A percentile compares a stretch with the other conserved stretches of the same genome.
phyloP scores from a whole-genome alignment of 2,113 vertebrate genomes.

The Meles meles region DNA sequence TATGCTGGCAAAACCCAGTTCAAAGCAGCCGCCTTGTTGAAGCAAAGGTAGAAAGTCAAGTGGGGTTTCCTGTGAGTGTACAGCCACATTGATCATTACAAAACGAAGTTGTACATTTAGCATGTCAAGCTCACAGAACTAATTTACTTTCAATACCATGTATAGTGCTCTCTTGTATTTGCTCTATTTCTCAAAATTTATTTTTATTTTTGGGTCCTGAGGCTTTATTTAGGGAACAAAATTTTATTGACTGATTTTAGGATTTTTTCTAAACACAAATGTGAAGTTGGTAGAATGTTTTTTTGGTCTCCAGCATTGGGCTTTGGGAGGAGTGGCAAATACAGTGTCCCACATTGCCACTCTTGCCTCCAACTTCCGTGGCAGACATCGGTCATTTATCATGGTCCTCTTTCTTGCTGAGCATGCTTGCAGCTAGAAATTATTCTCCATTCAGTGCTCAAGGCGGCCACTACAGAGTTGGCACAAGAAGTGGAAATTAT shows the following conservation, averaged over 20 bases:
- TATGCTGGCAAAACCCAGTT: background rate
- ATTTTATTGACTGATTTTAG: background rate
- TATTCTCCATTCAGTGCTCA: constrained; percentile 3
- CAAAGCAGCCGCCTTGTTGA: background rate
- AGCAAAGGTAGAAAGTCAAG: background rate
- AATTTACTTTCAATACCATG: background rate
- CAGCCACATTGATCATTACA: background rate
- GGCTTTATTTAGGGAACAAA: background rate
- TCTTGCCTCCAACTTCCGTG: background rate
- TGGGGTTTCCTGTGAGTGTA: background rate
- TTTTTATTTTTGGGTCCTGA: background rate
- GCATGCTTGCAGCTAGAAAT: background rate
- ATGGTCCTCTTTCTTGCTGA: constrained; percentile 4
- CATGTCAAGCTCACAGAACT: background rate
- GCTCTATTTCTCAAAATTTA: background rate
- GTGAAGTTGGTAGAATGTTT: background rate
- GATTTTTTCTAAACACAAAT: background rate
- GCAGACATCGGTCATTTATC: background rate
- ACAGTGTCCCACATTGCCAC: background rate
- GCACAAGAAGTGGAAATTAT: background rate
- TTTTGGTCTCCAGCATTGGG: background rate
- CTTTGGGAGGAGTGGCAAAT: background rate
- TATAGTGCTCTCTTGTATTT: background rate
- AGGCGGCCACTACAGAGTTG: background rate
- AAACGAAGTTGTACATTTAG: background rate